Evolutionary conservation across 2,888 invertebrate species (phyloP).

Genomic region (Morinoia aosen): DNA sequence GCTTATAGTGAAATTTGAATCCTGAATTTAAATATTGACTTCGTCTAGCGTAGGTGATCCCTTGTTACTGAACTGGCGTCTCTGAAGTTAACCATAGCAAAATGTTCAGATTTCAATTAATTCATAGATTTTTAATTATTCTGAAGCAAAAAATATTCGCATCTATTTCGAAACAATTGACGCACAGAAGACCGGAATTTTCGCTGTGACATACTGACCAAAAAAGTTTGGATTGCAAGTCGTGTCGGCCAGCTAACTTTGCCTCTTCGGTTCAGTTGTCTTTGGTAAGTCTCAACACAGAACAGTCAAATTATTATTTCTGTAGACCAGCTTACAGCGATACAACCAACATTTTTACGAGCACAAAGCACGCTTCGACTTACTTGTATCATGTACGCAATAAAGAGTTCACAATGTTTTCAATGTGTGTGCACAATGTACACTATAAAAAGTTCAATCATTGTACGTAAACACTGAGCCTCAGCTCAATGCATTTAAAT

Average conservation of each 20-base stretch:
- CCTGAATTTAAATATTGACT: not conserved
- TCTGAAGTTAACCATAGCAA: not conserved
- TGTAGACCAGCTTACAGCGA: not conserved
- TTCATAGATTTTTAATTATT: not conserved
- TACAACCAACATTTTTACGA: not conserved
- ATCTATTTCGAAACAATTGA: not conserved
- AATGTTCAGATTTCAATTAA: not conserved
- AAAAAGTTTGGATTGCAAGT: not conserved
- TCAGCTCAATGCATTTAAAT: not conserved
- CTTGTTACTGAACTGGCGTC: not conserved
- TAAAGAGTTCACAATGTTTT: too few species aligned
- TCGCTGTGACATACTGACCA: not conserved
- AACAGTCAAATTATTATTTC: not conserved
- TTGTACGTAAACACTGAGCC: not conserved
- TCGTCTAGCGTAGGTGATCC: not conserved
- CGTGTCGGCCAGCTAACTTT: not conserved
- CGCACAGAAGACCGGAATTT: not conserved
- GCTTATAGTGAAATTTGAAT: not conserved
- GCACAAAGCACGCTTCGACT: not conserved
- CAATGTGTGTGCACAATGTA: too few species aligned
- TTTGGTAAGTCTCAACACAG: not conserved
- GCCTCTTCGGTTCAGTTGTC: not conserved
- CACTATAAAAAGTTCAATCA: not conserved
- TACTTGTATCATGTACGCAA: not conserved
- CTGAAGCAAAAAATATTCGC: not conserved